These are phyloP conservation scores for Pyrocoelia pectoralis DNA, from an alignment of 2,888 invertebrate species.

Conservation along the genomic window DNA sequence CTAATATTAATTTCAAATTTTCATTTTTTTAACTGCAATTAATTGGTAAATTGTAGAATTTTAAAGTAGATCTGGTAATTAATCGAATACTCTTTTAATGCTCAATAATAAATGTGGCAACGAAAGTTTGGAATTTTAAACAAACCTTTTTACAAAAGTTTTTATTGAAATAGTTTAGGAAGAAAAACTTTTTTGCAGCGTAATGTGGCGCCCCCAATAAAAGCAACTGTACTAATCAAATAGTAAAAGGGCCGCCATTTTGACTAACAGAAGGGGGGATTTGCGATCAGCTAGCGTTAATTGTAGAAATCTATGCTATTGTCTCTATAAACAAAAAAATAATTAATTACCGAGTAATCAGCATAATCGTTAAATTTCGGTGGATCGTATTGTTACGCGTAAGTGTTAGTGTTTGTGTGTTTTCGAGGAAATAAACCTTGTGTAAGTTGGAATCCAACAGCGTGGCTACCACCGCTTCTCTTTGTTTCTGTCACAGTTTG, in stretches of 20 bases:
- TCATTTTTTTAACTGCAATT: too few relatives aligned
- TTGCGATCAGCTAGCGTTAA: slow-evolving; percentile 57
- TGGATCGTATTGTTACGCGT: slow-evolving; percentile 46
- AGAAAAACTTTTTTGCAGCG: slow-evolving; percentile 27
- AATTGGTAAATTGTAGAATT: too few relatives aligned
- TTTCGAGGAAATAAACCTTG: slow-evolving; percentile 53
- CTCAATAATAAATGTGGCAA: background rate
- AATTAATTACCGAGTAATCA: slow-evolving; percentile 50
- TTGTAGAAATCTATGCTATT: slow-evolving; percentile 57
- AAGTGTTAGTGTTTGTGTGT: slow-evolving; percentile 56
- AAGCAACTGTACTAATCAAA: slow-evolving; percentile 51
- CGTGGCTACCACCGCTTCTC: slow-evolving; percentile 61
- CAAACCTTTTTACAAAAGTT: background rate
- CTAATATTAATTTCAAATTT: background rate
- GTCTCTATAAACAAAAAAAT: slow-evolving; percentile 53
- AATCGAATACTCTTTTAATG: too few relatives aligned
- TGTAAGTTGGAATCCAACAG: slow-evolving; percentile 57
- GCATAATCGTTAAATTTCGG: slow-evolving; percentile 44
- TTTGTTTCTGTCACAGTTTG: slow-evolving; percentile 59
- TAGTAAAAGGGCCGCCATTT: slow-evolving; percentile 58
- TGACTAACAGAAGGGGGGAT: slow-evolving; percentile 60
- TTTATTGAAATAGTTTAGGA: slow-evolving; percentile 18
- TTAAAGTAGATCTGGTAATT: too few relatives aligned
- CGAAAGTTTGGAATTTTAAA: background rate
- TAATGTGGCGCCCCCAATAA: slow-evolving; percentile 44